phyloP scores from a whole-genome alignment of 1,140 invertebrate species.

The Parapsyche elsis region DNA sequence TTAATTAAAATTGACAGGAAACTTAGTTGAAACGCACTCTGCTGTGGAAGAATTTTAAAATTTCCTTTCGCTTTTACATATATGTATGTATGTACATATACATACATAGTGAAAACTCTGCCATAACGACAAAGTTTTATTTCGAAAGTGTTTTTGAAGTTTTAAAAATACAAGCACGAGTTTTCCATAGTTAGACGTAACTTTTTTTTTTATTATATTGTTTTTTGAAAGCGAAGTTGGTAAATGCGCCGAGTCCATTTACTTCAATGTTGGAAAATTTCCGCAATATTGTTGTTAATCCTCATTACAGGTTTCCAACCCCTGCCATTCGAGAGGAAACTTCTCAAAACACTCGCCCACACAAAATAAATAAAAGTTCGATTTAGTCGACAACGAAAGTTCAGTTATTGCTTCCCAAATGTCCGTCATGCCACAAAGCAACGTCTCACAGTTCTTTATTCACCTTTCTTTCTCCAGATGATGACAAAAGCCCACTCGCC shows the following conservation, averaged over 20 bases:
- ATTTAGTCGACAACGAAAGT: not conserved
- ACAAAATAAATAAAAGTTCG: conserved; percentile 15
- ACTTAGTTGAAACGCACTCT: too few relatives aligned
- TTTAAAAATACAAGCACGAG: not conserved
- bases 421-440: too few relatives aligned
- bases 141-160: not conserved
- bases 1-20: too few relatives aligned
- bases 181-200: not conserved
- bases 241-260: not conserved
- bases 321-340: not conserved
- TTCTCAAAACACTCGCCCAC: not conserved
- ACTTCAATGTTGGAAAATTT: not conserved
- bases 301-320: not conserved
- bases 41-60: not conserved
- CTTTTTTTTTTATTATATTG: conserved; percentile 11
- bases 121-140: conserved; percentile 20
- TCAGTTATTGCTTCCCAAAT: not conserved
- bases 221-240: conserved; percentile 21
- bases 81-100: too few relatives aligned
- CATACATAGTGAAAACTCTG: not conserved
- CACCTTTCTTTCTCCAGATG: too few relatives aligned
- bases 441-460: too few relatives aligned
- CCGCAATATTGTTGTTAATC: conserved; percentile 7
- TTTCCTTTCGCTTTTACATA: not conserved
- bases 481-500: too few relatives aligned